A percentile compares a stretch with the other conserved stretches of the same genome.
phyloP scores from a whole-genome alignment of 2,797 vertebrate species.

The Borostomias antarcticus region DNA sequence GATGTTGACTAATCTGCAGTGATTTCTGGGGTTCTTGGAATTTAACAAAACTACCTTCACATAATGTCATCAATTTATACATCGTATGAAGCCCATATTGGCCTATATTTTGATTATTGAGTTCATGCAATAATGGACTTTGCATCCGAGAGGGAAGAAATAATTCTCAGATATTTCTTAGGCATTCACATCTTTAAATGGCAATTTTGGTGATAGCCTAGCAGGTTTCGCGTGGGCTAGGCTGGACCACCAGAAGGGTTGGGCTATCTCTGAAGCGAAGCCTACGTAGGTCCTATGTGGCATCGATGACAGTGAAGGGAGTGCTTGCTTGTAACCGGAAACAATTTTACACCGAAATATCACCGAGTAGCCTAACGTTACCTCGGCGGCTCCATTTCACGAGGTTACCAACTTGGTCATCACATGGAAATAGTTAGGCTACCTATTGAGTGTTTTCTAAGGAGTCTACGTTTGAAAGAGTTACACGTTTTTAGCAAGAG shows the following conservation, averaged over 20 bases:
- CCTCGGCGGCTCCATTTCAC: constrained; percentile 18
- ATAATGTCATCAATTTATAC: no score
- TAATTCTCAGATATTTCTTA: no score
- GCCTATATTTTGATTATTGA: neutral
- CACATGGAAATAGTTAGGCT: neutral
- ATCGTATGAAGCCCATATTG: no score
- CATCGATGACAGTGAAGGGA: no score
- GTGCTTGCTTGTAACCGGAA: constrained; percentile 42
- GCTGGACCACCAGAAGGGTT: no score
- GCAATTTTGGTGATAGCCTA: no score
- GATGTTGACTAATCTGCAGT: constrained; percentile 36
- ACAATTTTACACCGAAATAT: constrained; percentile 12
- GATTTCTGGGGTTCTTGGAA: neutral
- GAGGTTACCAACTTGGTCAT: neutral
- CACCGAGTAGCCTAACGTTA: neutral
- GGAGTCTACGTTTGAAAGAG: neutral
- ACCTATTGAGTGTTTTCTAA: neutral
- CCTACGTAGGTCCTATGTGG: no score
- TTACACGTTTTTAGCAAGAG: constrained; percentile 1
- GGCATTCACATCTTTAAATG: no score
- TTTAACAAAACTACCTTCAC: neutral
- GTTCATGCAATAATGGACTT: no score
- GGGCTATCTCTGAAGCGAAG: no score
- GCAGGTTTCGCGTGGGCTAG: no score
- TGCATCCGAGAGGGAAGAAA: no score